Evolutionary conservation across 2,797 vertebrate genomes (phyloP).

Genomic region (Sebastes hubbsi): DNA sequence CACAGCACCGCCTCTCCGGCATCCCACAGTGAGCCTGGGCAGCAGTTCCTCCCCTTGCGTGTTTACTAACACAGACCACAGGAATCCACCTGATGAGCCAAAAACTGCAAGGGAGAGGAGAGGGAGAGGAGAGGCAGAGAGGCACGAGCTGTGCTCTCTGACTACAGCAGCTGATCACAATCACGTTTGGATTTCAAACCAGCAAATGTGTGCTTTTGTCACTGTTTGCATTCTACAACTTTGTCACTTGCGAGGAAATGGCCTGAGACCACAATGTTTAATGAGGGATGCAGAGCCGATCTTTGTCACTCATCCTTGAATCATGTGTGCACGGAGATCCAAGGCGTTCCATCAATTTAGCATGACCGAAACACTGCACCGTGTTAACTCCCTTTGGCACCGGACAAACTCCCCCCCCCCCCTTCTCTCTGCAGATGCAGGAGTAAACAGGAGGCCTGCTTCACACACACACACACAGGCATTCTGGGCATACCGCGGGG

Average conservation of each 20-base stretch:
- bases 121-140: background rate
- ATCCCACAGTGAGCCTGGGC: slow-evolving; percentile 29
- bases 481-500: slow-evolving; percentile 79
- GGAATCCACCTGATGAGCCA: slow-evolving; percentile 71
- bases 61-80: slow-evolving; percentile 75
- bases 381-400: slow-evolving; percentile 53
- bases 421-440: slow-evolving; percentile 31
- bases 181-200: slow-evolving; percentile 31
- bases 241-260: slow-evolving; percentile 49
- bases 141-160: background rate
- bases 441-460: slow-evolving; percentile 58
- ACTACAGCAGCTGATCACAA: slow-evolving; percentile 42
- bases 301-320: slow-evolving; percentile 49
- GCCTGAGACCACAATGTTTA: slow-evolving; percentile 33
- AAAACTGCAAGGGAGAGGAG: slow-evolving; percentile 14
- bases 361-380: slow-evolving; percentile 48
- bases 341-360: slow-evolving; percentile 54
- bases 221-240: slow-evolving; percentile 17
- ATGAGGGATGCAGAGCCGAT: slow-evolving; percentile 50
- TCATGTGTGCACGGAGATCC: slow-evolving; percentile 20
- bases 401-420: slow-evolving; percentile 37
- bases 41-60: slow-evolving; percentile 46
- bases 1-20: slow-evolving; percentile 26
- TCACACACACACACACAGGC: slow-evolving; percentile 24
- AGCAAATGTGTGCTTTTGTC: background rate